Percentiles rank a stretch among this genome's conserved stretches.
Conservation (phyloP, 2,888 invertebrate species). For the Tachina grossa region DNA sequence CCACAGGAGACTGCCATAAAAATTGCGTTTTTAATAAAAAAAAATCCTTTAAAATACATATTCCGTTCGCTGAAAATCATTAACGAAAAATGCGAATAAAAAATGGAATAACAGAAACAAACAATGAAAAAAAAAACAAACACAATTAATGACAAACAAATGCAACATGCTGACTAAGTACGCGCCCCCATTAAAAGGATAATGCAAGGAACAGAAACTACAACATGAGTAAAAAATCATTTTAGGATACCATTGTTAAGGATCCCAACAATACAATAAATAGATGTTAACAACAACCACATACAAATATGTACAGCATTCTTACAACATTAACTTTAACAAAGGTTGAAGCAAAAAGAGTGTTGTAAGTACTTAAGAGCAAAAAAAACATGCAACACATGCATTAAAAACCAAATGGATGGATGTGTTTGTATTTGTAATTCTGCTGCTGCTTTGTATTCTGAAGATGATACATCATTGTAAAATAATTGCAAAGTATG, state of each 20-base stretch:
- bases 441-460: constrained; percentile 26
- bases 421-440: constrained; percentile 20
- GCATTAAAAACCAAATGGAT: constrained; percentile 67
- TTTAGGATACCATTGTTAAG: constrained; percentile 71
- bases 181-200: constrained; percentile 69
- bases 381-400: constrained; percentile 65
- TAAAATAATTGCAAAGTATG: constrained; percentile 78
- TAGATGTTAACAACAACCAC: constrained; percentile 45
- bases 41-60: constrained; percentile 34
- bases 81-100: constrained; percentile 13
- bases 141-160: constrained; percentile 71
- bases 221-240: constrained; percentile 54
- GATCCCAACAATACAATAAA: constrained; percentile 63
- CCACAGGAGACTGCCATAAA: constrained; percentile 38
- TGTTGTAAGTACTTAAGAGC: constrained; percentile 39
- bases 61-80: constrained; percentile 15
- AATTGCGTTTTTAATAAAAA: constrained; percentile 31
- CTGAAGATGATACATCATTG: constrained; percentile 69
- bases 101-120: constrained; percentile 15
- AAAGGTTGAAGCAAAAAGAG: constrained; percentile 38
- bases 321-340: constrained; percentile 4
- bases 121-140: constrained; percentile 56
- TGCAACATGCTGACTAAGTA: constrained; percentile 70
- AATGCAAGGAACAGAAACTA: constrained; percentile 52
- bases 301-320: not conserved